Conservation (phyloP, 1,140 invertebrate species). For the Oscheius sp. region DNA sequence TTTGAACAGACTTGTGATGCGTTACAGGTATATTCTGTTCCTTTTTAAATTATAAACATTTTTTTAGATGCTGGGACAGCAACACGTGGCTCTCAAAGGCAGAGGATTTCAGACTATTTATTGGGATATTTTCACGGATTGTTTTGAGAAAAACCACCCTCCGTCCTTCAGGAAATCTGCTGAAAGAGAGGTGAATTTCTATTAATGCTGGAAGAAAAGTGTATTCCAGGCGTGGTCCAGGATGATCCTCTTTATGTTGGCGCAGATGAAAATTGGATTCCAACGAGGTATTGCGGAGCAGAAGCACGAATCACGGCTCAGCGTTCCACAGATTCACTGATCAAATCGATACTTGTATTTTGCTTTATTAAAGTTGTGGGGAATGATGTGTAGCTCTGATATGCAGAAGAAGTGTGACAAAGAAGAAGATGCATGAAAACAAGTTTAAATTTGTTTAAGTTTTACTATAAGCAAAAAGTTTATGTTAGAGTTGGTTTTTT, state of each 20-base stretch:
- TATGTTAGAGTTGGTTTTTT: no score
- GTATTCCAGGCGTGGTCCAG: constrained; percentile 28
- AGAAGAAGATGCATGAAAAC: no score
- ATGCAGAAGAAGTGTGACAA: no score
- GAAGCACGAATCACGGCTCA: constrained; percentile 19
- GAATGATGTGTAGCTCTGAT: no score
- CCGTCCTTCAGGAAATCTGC: constrained; percentile 25
- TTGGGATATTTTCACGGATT: constrained; percentile 38
- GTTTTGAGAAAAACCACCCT: constrained; percentile 37
- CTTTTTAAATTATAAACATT: not conserved
- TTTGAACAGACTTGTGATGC: constrained; percentile 29
- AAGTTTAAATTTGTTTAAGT: no score
- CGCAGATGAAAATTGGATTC: constrained; percentile 38
- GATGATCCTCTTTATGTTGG: constrained; percentile 38
- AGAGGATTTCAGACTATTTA: constrained; percentile 30
- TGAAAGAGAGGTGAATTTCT: constrained; percentile 16
- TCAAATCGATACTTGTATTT: no score
- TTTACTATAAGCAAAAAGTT: no score
- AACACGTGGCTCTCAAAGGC: constrained; percentile 17
- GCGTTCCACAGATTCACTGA: constrained; percentile 16
- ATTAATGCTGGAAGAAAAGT: not conserved
- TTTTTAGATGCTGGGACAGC: constrained; percentile 29
- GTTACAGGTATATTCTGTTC: constrained; percentile 11
- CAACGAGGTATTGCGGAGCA: constrained; percentile 20
- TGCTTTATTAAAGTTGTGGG: no score